These are phyloP conservation scores for pig (Sus scrofa) DNA, from an alignment of 2,113 vertebrate species.

Conservation along the genomic window T2T-Sscrofa CM000824.6:224349001-224349500, in stretches of 20 bases:
- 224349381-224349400: not conserved
- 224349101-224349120: not conserved
- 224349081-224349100: not conserved
- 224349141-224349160: not conserved
- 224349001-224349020: too few species aligned
- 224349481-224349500: not conserved
- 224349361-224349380: not conserved
- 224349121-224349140: not conserved
- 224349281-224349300: not conserved
- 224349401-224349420: not conserved
- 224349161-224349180: not conserved
- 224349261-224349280: not conserved
- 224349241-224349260: not conserved
- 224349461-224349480: not conserved
- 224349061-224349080: too few species aligned
- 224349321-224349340: not conserved
- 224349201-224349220: not conserved
- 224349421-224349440: too few species aligned
- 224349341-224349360: not conserved
- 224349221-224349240: not conserved
- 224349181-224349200: not conserved
- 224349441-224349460: not conserved
- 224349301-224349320: not conserved
- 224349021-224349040: too few species aligned
- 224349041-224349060: too few species aligned